Conservation (phyloP, 2,113 vertebrate genomes). For the Ceyx margarethae region DNA sequence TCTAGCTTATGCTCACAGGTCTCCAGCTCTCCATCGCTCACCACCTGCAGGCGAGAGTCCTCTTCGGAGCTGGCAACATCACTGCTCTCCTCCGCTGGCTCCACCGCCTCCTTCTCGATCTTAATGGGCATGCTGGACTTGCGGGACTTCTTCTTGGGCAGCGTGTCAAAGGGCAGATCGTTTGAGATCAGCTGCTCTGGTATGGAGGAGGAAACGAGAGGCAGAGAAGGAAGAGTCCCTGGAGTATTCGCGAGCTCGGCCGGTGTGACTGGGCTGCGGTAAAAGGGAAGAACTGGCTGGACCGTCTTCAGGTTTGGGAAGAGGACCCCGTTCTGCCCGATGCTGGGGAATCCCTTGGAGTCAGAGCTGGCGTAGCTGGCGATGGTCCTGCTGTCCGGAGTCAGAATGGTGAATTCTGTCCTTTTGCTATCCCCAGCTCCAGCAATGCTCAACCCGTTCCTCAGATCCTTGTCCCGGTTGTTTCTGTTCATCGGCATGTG, state of each 20-base stretch:
- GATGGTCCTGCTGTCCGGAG: conserved; percentile 78
- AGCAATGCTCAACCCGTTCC: conserved; percentile 76
- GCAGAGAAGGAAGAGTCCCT: conserved; percentile 89
- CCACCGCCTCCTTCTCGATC: conserved; percentile 89
- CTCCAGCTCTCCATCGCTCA: conserved; percentile 73
- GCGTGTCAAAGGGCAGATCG: conserved; percentile 75
- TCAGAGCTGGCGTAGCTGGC: conserved; percentile 81
- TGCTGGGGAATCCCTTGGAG: conserved; percentile 77
- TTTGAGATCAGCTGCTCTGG: conserved; percentile 78
- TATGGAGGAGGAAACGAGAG: conserved; percentile 87
- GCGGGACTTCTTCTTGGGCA: conserved; percentile 98
- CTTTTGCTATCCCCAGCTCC: conserved; percentile 76
- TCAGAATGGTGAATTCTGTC: conserved; percentile 71
- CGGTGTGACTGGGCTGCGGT: conserved; percentile 90
- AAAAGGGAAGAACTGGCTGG: conserved; percentile 95
- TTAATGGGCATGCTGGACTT: conserved; percentile 99
- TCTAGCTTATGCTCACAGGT: conserved; percentile 63
- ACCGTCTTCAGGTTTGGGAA: conserved; percentile 96
- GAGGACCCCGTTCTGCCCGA: conserved; percentile 87
- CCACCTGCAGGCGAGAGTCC: conserved; percentile 70
- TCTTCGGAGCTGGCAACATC: conserved; percentile 83
- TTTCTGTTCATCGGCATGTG: conserved; percentile 99
- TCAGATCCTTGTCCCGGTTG: conserved; percentile 91
- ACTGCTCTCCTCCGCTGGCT: conserved; percentile 70
- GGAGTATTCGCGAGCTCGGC: conserved; percentile 94